Base-by-base conservation (phyloP, 2,113 vertebrate species). In the Theropithecus gelada region DNA sequence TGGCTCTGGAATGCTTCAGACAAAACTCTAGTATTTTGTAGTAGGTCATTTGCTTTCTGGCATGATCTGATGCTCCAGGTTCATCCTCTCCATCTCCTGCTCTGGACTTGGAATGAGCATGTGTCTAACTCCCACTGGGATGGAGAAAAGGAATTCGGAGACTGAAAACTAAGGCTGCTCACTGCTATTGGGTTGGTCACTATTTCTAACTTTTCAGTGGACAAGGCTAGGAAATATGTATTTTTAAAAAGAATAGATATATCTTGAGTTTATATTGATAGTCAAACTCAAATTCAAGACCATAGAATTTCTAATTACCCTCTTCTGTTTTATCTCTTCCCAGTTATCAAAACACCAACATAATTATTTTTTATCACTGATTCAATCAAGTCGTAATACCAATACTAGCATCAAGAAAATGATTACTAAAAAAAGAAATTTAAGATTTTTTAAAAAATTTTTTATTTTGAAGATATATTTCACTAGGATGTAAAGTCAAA, bases 231-330 rank as follows among this genome's bases (percentile, higher is more conserved):
- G 52, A 84, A 72, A 38, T 8, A 64, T 0, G 14, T 38, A 35
- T 68, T 96, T 66, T 66, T 22, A 17, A 43, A 68, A 55, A 76
- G 8, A 52, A 93, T 90, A 84, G 70, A 90, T 52, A 64, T 12
- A 80, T 85, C 76, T 73, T 94, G 59, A 94, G 17, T 48, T 95
- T 23, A 80, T n/a, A 91, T 0, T 84, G 35, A 79, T 11, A 52
- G n/a, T n/a, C 80, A 93, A 85, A 92, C 16, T 91, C 48, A 88
- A 81, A 88, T 48, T 75, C 48, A 85, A 64, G 38, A 83, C n/a
- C n/a, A 91, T 0, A 35, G 25, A 1, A 48, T 61, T 86, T 86
- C 91, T 75, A 96, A 93, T 88, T 27, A 91, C 23, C 3, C 20
- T 83, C 20, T 32, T 70, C 25, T 68, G 48, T 91, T 25, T 50